Base-by-base conservation (phyloP, 2,113 vertebrate species). In the Himantopus leucocephalus region DNA sequence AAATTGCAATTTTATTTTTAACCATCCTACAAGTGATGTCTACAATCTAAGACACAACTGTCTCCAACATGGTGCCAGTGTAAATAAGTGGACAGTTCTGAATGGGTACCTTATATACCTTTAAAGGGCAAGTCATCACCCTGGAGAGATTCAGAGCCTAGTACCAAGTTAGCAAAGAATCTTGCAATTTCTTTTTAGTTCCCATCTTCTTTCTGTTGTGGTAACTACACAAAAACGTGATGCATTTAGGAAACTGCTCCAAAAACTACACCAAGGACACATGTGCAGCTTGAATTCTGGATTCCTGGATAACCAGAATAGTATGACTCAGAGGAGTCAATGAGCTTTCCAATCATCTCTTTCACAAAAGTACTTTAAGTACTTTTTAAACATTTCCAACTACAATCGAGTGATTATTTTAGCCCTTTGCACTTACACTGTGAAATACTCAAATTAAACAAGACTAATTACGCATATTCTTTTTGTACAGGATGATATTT, bases 1-100 rank as follows among this genome's bases (percentile, higher is more conserved):
- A 58, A 89, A 94, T 8, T 48, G 52, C 39, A 90, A 84, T 88
- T 95, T 92, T 71, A 88, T 93, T 91, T 96, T 93, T 93, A 92
- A 58, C 37, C 62, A 68, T 34, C 63, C 41, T 79, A 73, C 24
- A 89, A 93, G 50, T 32, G 24, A 82, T 19, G 34, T 45, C 64
- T 91, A 72, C 64, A 88, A 70, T 62, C 43, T 80, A 72, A 94
- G 58, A 63, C 55, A 47, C 21, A 90, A 82, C 62, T 75, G 35
- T 41, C 45, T 89, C n/a, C 45, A 74, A 77, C 30, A 58, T 23
- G 18, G 43, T 72, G 35, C 15, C 47, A 80, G 22, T 45, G 71
- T 41, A 90, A 95, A 66, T 56, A 85, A 60, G 13, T 12, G n/a
- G 45, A 41, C 19, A 20, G 18, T 48, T 95, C 53, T 82, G 60